Conservation (phyloP, 2,888 invertebrate genomes). For the Dichetophora obliterata region DNA sequence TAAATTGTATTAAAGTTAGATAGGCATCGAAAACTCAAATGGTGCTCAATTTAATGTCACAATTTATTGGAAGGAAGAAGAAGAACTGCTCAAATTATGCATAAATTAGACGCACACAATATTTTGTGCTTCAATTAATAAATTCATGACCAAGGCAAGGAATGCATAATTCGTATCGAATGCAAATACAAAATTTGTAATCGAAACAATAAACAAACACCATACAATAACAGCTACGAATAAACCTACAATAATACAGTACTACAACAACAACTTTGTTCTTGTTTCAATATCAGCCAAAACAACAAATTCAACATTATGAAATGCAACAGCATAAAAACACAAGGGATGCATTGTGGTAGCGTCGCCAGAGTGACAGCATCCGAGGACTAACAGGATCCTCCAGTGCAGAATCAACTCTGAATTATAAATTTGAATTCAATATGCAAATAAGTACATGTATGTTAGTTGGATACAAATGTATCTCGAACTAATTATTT, state of each 20-base stretch:
- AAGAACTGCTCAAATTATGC: neutral
- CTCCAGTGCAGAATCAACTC: neutral
- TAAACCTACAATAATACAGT: constrained; percentile 15
- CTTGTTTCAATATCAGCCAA: neutral
- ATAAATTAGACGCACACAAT: neutral
- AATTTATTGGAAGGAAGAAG: too few relatives aligned
- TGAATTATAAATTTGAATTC: constrained; percentile 26
- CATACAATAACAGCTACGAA: constrained; percentile 21
- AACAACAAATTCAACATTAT: neutral
- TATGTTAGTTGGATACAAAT: neutral
- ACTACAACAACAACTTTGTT: constrained; percentile 15
- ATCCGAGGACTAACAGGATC: neutral
- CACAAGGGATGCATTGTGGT: neutral
- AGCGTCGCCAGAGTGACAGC: neutral
- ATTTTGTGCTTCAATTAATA: constrained; percentile 2
- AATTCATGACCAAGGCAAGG: constrained; percentile 32
- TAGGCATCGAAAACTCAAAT: too few relatives aligned
- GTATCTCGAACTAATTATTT: constrained; percentile 39
- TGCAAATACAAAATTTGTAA: constrained; percentile 16
- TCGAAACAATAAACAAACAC: constrained; percentile 6
- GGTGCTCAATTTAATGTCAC: too few relatives aligned
- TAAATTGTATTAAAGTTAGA: too few relatives aligned
- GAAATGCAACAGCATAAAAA: neutral
- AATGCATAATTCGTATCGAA: constrained; percentile 13
- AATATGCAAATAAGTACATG: constrained; percentile 9